These are phyloP conservation scores for Ibycter americanus DNA, from an alignment of 2,797 vertebrate species.

Conservation along the genomic window DNA sequence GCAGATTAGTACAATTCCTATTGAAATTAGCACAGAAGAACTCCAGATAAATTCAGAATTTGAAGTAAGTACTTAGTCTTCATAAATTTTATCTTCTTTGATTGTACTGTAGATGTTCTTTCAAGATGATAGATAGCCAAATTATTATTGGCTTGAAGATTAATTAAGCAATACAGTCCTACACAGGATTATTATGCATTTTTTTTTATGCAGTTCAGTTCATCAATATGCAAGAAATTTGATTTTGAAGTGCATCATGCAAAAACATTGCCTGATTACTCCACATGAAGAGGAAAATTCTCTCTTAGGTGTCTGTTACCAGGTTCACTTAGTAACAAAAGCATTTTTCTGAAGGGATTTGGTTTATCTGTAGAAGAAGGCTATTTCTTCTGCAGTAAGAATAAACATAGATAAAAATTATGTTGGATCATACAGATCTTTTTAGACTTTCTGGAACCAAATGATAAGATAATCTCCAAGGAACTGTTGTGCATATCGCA, in stretches of 20 bases:
- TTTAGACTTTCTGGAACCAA: constrained; percentile 1
- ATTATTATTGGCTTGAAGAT: neutral
- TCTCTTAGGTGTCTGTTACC: neutral
- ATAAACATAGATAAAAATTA: neutral
- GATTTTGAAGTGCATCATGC: neutral
- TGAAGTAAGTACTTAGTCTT: neutral
- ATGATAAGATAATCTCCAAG: neutral
- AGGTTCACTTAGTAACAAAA: neutral
- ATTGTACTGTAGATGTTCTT: neutral
- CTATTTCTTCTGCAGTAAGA: neutral
- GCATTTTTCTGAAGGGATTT: neutral
- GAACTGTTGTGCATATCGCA: neutral
- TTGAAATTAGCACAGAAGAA: neutral
- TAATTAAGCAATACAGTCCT: neutral
- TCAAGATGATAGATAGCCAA: neutral
- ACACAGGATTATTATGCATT: neutral
- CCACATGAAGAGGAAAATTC: neutral
- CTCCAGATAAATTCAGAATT: neutral
- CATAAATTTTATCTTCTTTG: neutral
- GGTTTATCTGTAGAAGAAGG: neutral
- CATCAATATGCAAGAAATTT: neutral
- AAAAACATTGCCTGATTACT: neutral
- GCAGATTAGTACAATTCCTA: neutral
- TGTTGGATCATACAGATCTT: neutral
- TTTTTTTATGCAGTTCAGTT: neutral